Evolutionary conservation across 2,797 vertebrate species (phyloP).

Genomic region (Sebastes diploproa): DNA sequence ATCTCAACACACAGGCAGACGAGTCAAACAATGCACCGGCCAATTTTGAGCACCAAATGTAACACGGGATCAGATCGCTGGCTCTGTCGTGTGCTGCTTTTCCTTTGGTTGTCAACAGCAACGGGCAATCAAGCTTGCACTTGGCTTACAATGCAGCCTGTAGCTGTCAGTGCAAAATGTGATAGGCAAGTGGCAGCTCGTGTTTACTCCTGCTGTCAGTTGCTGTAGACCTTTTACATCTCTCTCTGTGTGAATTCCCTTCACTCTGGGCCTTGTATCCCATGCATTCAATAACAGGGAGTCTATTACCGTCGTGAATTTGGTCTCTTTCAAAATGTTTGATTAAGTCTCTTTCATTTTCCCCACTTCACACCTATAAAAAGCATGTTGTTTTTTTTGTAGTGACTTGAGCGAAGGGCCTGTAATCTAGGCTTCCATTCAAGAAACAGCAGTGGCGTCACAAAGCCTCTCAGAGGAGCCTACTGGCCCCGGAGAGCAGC

Average conservation of each 20-base stretch:
- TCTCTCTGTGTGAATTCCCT: slow-evolving; percentile 9
- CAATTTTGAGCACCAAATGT: slow-evolving; percentile 22
- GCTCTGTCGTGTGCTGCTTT: slow-evolving; percentile 47
- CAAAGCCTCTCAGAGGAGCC: slow-evolving; percentile 49
- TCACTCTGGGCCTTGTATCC: neutral
- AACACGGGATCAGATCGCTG: slow-evolving; percentile 48
- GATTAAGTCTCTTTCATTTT: slow-evolving; percentile 20
- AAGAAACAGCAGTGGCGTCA: slow-evolving; percentile 59
- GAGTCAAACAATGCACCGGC: slow-evolving; percentile 14
- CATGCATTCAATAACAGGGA: slow-evolving; percentile 5
- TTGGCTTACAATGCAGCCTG: slow-evolving; percentile 60
- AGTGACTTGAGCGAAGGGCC: slow-evolving; percentile 35
- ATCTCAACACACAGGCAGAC: neutral
- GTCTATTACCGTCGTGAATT: neutral
- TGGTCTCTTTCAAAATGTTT: slow-evolving; percentile 21
- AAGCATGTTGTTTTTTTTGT: neutral
- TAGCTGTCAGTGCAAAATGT: slow-evolving; percentile 61
- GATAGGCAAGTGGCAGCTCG: slow-evolving; percentile 51
- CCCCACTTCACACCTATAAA: slow-evolving; percentile 1
- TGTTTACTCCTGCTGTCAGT: slow-evolving; percentile 51
- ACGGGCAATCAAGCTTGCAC: slow-evolving; percentile 61
- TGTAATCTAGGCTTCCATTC: slow-evolving; percentile 55
- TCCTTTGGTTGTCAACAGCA: slow-evolving; percentile 74
- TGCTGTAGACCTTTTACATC: slow-evolving; percentile 23
- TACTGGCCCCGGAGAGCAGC: slow-evolving; percentile 18